These are phyloP conservation scores for Chroicocephalus ridibundus DNA, from an alignment of 2,113 vertebrate species.

Conservation along the genomic window DNA sequence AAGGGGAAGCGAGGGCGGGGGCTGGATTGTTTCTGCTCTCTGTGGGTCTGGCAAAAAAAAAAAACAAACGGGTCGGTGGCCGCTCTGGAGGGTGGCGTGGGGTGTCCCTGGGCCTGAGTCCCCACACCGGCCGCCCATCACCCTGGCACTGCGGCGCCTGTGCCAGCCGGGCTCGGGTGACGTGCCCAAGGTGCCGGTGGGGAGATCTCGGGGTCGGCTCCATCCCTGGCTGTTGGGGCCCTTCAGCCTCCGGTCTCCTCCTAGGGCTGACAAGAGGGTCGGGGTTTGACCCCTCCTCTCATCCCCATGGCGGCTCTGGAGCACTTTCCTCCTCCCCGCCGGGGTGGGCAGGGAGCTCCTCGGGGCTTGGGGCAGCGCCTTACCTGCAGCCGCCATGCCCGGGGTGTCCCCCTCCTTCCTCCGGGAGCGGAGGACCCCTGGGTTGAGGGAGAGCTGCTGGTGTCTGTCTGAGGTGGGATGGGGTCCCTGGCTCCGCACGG, in stretches of 20 bases:
- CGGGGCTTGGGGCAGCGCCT: accelerated
- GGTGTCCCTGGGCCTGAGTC: not conserved
- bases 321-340: accelerated
- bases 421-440: accelerated
- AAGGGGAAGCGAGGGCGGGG: conserved; percentile 19
- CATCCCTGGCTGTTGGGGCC: not conserved
- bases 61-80: not conserved
- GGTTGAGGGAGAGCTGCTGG: not conserved
- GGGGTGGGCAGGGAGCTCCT: not conserved
- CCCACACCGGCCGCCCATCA: not conserved
- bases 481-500: accelerated
- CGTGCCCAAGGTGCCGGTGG: not conserved
- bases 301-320: not conserved
- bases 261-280: not conserved
- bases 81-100: accelerated
- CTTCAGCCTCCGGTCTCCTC: not conserved
- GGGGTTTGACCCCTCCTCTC: not conserved
- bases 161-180: not conserved
- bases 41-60: not conserved
- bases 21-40: not conserved
- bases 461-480: not conserved
- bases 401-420: too few species aligned
- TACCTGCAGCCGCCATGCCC: accelerated
- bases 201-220: not conserved
- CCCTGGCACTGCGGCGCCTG: not conserved